These are phyloP conservation scores for Elephantulus edwardii DNA, from an alignment of 2,113 vertebrate genomes.

Conservation along the genomic window DNA sequence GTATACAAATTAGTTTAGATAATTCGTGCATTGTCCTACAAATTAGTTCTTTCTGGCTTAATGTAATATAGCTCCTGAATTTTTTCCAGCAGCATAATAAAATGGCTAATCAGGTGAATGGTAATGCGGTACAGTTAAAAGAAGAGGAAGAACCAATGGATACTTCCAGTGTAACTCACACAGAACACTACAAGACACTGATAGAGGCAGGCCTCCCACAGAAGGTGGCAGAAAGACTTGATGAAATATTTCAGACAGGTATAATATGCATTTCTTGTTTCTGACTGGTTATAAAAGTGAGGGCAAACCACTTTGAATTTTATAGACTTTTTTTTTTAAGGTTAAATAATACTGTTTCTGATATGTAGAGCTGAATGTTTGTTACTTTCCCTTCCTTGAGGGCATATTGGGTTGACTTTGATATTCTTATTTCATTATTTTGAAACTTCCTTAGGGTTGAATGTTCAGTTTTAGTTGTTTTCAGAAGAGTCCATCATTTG, in stretches of 20 bases:
- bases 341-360: constrained; percentile 86
- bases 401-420: constrained; percentile 85
- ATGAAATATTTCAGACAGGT: constrained; percentile 99
- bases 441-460: constrained; percentile 83
- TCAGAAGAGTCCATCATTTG: constrained; percentile 81
- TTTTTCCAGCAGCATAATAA: constrained; percentile 92
- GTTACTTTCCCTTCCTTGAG: constrained; percentile 86
- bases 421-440: constrained; percentile 80
- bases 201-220: constrained; percentile 95
- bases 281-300: constrained; percentile 90
- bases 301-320: constrained; percentile 87
- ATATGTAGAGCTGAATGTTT: constrained; percentile 88
- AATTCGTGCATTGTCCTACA: constrained; percentile 89
- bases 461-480: constrained; percentile 82
- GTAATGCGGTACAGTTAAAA: constrained; percentile 94
- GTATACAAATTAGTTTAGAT: constrained; percentile 89
- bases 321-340: constrained; percentile 86
- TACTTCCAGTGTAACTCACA: constrained; percentile 92
- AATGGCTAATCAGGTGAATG: constrained; percentile 99
- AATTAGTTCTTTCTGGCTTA: constrained; percentile 90
- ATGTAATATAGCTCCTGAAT: constrained; percentile 92
- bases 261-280: constrained; percentile 92
- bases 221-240: constrained; percentile 98
- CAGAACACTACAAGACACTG: constrained; percentile 97
- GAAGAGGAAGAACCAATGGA: constrained; percentile 99